These are phyloP conservation scores for Manduca sexta DNA, from an alignment of 1,140 invertebrate species.

Conservation along the genomic window DNA sequence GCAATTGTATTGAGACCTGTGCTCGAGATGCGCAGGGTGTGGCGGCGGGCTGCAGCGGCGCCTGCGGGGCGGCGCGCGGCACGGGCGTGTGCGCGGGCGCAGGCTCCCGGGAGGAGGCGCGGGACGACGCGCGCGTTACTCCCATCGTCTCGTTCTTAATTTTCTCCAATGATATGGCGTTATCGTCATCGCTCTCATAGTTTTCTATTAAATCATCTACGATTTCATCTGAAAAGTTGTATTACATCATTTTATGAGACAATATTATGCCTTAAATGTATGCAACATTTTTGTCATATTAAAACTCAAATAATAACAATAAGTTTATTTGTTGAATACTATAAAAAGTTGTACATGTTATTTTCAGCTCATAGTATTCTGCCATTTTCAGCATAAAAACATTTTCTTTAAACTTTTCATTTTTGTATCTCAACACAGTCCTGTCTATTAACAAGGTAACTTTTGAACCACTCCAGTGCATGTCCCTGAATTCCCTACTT, in stretches of 20 bases:
- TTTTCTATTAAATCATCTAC: conserved; percentile 58
- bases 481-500: no score
- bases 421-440: no score
- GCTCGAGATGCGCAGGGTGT: conserved; percentile 88
- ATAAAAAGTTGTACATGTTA: no score
- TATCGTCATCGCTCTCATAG: conserved; percentile 83
- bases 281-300: no score
- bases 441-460: no score
- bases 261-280: background rate
- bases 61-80: conserved; percentile 78
- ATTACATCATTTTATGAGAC: background rate
- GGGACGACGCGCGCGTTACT: conserved; percentile 60
- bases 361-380: no score
- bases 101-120: conserved; percentile 27
- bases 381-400: no score
- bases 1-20: conserved; percentile 71
- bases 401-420: no score
- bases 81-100: conserved; percentile 36
- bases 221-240: conserved; percentile 27
- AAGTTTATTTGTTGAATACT: no score
- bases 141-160: conserved; percentile 80
- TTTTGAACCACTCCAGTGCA: no score
- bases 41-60: conserved; percentile 92
- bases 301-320: no score
- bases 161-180: conserved; percentile 85